Evolutionary conservation across 2,888 invertebrate species (phyloP), one percentile per base, ranked within the genome.

Genomic region (Sminthurinus aureus): DNA sequence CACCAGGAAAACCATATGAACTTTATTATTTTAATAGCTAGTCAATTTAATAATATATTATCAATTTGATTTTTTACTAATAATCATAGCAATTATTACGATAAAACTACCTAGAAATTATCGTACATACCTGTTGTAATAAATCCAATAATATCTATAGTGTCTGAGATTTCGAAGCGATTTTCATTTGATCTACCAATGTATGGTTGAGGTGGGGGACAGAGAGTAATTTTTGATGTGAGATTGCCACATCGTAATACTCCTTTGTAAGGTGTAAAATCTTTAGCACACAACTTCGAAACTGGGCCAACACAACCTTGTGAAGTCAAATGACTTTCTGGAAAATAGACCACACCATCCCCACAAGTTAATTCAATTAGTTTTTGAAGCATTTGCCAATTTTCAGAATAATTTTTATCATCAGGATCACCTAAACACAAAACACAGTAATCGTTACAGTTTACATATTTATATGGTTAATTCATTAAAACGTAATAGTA

Each of bases 121-220:
- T n/a, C n/a, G n/a, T n/a, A n/a, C n/a, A 52, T 52, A 52, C 52
- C 52, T 52, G 52, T 93, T n/a, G 94, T 93, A 79, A 98, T 91
- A 90, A 97, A 98, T 0, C 98, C 98, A 89, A 96, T 94, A 22
- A 98, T 93, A 90, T 95, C 94, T 81, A 98, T 92, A 79, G 93
- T 93, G 84, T 93, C 94, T 0, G 95, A 93, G 80, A 97, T 91
- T 85, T 92, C 93, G 90, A 91, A 92, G 84, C 91, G 93, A 85
- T 91, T 92, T 84, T 90, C 91, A 90, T 92, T 94, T 89, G 52
- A 79, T 81, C 86, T 58, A 2, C 84, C 85, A 51, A 87, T 83
- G 52, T 82, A 87, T 0, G 88, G 86, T 75, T 93, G 92, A 12
- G 95, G 95, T 8, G 94, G 93, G 9, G 96, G 96, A 88, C 94